These are phyloP conservation scores for Trypoxylon attenuatum DNA, from an alignment of 2,888 invertebrate species.

Conservation along the genomic window DNA sequence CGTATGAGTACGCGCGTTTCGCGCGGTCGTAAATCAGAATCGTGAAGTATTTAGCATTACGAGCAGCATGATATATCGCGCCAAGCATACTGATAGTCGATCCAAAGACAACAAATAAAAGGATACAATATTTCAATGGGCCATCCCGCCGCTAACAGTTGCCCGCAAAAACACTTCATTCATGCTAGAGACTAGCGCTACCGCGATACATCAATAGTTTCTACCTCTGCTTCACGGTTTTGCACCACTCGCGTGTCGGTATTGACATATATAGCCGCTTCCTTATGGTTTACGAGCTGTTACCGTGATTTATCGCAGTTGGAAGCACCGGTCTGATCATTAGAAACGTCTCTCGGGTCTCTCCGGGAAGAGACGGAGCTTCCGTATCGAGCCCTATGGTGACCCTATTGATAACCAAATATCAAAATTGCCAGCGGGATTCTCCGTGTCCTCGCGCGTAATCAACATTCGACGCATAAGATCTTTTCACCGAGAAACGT, in stretches of 20 bases:
- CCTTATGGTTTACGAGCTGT: conserved; percentile 59
- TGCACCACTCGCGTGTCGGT: conserved; percentile 24
- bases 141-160: conserved; percentile 21
- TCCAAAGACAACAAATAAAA: background rate
- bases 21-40: too few relatives aligned
- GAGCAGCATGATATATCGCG: too few relatives aligned
- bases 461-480: too few relatives aligned
- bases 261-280: conserved; percentile 45
- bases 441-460: too few relatives aligned
- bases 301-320: conserved; percentile 69
- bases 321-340: conserved; percentile 59
- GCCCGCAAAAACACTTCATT: conserved; percentile 45
- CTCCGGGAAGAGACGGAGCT: background rate
- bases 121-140: background rate
- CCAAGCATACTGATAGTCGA: too few relatives aligned
- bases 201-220: conserved; percentile 28
- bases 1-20: too few relatives aligned
- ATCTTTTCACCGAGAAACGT: background rate
- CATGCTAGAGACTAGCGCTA: conserved; percentile 58
- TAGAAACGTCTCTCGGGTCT: conserved; percentile 51
- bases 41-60: too few relatives aligned
- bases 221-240: conserved; percentile 16
- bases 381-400: background rate
- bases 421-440: background rate
- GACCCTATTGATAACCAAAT: background rate